Evolutionary conservation across 1,140 invertebrate species (phyloP).

Genomic region (Rhopalosiphum maidis): DNA sequence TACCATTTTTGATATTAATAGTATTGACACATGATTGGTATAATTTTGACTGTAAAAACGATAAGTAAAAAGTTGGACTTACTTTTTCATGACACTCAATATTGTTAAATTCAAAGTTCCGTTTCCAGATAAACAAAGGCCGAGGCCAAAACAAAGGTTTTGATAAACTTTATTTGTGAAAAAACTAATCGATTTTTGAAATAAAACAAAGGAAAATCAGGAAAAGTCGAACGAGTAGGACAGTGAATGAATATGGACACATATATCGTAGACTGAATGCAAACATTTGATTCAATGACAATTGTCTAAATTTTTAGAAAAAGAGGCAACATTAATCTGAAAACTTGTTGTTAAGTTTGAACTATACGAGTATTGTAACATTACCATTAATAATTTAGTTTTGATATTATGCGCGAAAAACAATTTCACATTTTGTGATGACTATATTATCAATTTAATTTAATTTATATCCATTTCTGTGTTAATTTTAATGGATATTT

Average conservation of each 20-base stretch:
- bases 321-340: background rate
- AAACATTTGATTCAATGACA: background rate
- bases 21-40: background rate
- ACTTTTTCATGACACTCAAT: background rate
- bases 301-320: background rate
- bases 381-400: background rate
- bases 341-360: background rate
- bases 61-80: background rate
- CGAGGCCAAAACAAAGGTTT: background rate
- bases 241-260: too few species aligned
- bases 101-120: background rate
- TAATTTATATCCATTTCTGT: too few species aligned
- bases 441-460: background rate
- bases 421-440: background rate
- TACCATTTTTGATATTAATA: background rate
- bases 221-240: too few species aligned
- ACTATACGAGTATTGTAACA: background rate
- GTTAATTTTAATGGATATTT: too few species aligned
- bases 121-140: background rate
- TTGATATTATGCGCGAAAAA: background rate
- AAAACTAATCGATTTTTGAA: background rate
- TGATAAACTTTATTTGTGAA: background rate
- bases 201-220: too few species aligned
- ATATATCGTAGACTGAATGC: too few species aligned
- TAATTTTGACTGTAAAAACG: background rate